Percentiles rank a stretch among this genome's conserved stretches.
Conservation (phyloP, 2,113 vertebrate genomes). For the zebrafish (Danio rerio) region DNA sequence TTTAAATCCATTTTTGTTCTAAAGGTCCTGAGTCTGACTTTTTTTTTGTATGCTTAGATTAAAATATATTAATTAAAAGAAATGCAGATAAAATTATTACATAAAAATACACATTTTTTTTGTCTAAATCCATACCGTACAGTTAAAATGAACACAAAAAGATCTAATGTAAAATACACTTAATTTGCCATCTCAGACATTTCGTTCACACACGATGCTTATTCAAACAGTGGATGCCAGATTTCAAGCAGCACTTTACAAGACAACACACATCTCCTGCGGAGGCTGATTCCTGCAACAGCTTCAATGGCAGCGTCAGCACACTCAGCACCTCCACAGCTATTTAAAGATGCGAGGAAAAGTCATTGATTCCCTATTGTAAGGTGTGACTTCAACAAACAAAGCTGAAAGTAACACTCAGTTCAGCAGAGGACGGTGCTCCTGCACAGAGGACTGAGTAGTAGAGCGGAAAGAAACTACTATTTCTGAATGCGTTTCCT, state of each 20-base stretch:
- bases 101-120: too few species aligned
- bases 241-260: background rate
- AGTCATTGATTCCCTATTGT: background rate
- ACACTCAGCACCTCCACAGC: slow-evolving; percentile 11
- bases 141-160: too few species aligned
- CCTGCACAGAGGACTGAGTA: background rate
- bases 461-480: background rate
- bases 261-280: background rate
- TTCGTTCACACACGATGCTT: background rate
- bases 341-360: slow-evolving; percentile 26
- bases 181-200: background rate
- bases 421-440: background rate
- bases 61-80: too few species aligned
- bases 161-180: background rate
- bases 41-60: too few species aligned
- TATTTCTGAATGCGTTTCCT: background rate
- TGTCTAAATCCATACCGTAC: too few species aligned
- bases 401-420: background rate
- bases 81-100: too few species aligned
- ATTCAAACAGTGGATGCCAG: background rate
- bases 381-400: slow-evolving; percentile 23
- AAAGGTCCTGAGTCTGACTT: background rate
- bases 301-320: slow-evolving; percentile 13
- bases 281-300: slow-evolving; percentile 14
- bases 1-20: too few species aligned